A percentile compares a stretch with the other conserved stretches of the same genome.
These are phyloP conservation scores for Luehdorfia chinensis DNA, from an alignment of 1,140 invertebrate species.

Conservation along the genomic window DNA sequence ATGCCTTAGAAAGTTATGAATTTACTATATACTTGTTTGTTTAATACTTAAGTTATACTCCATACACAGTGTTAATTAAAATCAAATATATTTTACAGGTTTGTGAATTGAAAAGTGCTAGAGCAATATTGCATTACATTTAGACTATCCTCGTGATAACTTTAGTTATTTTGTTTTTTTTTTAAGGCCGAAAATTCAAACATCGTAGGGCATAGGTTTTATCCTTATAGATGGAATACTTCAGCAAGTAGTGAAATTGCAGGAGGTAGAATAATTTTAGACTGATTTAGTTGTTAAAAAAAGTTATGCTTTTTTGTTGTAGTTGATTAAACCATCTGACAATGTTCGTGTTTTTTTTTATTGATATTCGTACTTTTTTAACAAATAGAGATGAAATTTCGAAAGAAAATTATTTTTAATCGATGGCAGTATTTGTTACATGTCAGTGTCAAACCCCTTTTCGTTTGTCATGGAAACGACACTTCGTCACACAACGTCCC, in stretches of 20 bases:
- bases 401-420: too few relatives aligned
- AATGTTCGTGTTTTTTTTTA: conserved; percentile 39
- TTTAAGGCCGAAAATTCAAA: conserved; percentile 23
- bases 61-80: not conserved
- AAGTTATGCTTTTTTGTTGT: conserved; percentile 74
- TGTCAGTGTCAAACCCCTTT: too few relatives aligned
- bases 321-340: conserved; percentile 72
- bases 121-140: not conserved
- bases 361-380: conserved; percentile 18
- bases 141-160: too few relatives aligned
- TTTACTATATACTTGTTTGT: too few relatives aligned
- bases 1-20: too few relatives aligned
- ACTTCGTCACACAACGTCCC: too few relatives aligned
- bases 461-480: too few relatives aligned
- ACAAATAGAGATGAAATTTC: too few relatives aligned
- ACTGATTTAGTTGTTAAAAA: conserved; percentile 76
- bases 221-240: conserved; percentile 62
- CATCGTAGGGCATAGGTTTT: conserved; percentile 47
- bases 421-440: too few relatives aligned
- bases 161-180: too few relatives aligned
- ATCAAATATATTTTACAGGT: conserved; percentile 6
- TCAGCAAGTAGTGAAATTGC: conserved; percentile 51
- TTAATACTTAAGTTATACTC: too few relatives aligned
- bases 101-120: conserved; percentile 16
- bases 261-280: conserved; percentile 71